A percentile compares a stretch with the other conserved stretches of the same genome.
These are phyloP conservation scores for Coendou prehensilis DNA, from an alignment of 2,797 vertebrate species.

Conservation along the genomic window DNA sequence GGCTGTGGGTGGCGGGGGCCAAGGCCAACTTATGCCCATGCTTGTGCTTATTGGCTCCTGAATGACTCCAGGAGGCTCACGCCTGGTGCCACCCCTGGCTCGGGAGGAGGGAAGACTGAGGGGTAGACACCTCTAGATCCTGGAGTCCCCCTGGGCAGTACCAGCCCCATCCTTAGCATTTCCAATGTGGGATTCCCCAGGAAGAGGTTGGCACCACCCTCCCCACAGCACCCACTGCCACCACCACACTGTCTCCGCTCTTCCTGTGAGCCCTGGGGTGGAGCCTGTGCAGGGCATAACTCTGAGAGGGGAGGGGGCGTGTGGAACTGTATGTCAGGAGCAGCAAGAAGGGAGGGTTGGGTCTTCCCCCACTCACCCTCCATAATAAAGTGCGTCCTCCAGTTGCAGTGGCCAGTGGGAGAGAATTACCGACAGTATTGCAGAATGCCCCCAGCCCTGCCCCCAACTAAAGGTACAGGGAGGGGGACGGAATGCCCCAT, in stretches of 20 bases:
- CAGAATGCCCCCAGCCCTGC: constrained; percentile 58
- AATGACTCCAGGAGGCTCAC: constrained; percentile 40
- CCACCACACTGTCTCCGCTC: background rate
- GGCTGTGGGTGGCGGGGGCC: constrained; percentile 15
- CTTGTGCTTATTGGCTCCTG: constrained; percentile 79
- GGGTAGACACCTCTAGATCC: constrained; percentile 33
- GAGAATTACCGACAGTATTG: constrained; percentile 70
- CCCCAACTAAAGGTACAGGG: background rate
- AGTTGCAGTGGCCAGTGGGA: constrained; percentile 31
- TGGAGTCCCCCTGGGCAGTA: background rate
- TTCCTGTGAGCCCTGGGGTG: background rate
- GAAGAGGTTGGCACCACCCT: constrained; percentile 12
- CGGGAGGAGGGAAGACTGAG: background rate
- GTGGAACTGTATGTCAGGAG: background rate
- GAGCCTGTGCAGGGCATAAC: background rate
- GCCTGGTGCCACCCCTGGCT: constrained; percentile 47
- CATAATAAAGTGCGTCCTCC: constrained; percentile 75
- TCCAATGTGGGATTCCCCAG: background rate
- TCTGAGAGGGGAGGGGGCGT: constrained; percentile 18
- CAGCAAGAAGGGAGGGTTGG: constrained; percentile 37
- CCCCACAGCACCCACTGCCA: background rate
- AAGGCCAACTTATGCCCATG: background rate
- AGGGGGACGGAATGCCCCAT: background rate
- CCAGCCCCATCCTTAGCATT: constrained; percentile 2
- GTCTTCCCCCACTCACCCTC: background rate